These are phyloP conservation scores for Cremastinae sp. DNA, from an alignment of 2,888 invertebrate genomes.

Conservation along the genomic window DNA sequence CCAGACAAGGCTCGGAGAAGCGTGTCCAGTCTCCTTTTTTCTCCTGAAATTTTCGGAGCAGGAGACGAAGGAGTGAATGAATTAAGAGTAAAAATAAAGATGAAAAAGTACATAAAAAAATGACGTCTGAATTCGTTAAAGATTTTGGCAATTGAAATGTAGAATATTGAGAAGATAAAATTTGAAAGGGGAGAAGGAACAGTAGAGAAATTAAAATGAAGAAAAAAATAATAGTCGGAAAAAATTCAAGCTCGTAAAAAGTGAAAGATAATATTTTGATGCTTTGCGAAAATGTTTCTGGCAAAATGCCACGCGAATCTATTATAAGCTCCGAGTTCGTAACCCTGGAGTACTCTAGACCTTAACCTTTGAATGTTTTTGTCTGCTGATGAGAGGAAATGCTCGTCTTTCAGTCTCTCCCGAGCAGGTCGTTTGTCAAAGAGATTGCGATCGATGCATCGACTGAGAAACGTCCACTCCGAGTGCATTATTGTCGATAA, in stretches of 20 bases:
- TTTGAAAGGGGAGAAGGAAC: slow-evolving; percentile 5
- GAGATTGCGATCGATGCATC: slow-evolving; percentile 17
- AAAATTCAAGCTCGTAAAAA: slow-evolving; percentile 15
- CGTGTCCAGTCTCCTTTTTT: slow-evolving; percentile 46
- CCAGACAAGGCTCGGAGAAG: slow-evolving; percentile 33
- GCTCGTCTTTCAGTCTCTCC: slow-evolving; percentile 31
- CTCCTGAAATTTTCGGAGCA: slow-evolving; percentile 17
- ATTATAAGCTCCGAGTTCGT: slow-evolving; percentile 61
- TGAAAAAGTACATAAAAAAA: slow-evolving; percentile 6
- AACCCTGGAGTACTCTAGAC: slow-evolving; percentile 65
- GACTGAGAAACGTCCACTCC: background rate
- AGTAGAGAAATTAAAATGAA: slow-evolving; percentile 2
- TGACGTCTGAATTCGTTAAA: too few relatives aligned
- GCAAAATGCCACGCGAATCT: slow-evolving; percentile 67
- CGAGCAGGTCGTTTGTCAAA: background rate
- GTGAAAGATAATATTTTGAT: slow-evolving; percentile 65
- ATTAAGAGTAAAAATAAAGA: slow-evolving; percentile 1
- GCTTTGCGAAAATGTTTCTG: slow-evolving; percentile 62
- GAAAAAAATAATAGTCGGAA: slow-evolving; percentile 1
- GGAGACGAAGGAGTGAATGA: background rate
- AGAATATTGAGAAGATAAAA: background rate
- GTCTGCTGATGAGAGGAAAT: slow-evolving; percentile 18
- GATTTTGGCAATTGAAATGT: background rate
- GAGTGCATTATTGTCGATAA: background rate
- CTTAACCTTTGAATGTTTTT: slow-evolving; percentile 64